A percentile compares a stretch with the other conserved stretches of the same genome.
These are phyloP conservation scores for Thecophora atra DNA, from an alignment of 2,888 invertebrate species.

Conservation along the genomic window DNA sequence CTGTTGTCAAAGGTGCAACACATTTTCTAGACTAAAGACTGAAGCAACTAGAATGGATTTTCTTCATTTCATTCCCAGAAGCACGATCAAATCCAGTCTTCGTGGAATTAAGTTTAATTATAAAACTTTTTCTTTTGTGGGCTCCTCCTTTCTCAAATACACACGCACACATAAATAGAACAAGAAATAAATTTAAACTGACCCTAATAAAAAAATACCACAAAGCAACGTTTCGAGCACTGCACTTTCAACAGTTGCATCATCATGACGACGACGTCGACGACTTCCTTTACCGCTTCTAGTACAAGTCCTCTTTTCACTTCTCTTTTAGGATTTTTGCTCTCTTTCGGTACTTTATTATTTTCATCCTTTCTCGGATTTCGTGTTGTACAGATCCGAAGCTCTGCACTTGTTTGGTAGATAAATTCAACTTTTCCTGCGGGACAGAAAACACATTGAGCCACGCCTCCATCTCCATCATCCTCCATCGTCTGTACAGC, in stretches of 20 bases:
- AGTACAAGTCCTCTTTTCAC: neutral
- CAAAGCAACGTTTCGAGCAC: neutral
- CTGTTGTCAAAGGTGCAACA: too few relatives aligned
- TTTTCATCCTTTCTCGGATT: too few relatives aligned
- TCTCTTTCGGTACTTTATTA: too few relatives aligned
- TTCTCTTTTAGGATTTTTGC: too few relatives aligned
- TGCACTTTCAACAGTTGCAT: neutral
- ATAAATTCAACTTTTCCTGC: conserved; percentile 7
- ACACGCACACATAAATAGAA: conserved; percentile 1
- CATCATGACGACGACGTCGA: neutral
- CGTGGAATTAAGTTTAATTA: conserved; percentile 15
- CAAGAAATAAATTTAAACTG: neutral
- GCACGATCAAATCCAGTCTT: neutral
- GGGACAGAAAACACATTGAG: conserved; percentile 2
- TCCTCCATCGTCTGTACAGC: neutral
- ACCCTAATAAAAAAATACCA: neutral
- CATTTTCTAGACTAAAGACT: too few relatives aligned
- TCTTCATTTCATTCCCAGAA: neutral
- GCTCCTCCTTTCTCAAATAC: neutral
- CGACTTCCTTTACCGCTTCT: neutral
- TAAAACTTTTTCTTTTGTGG: neutral
- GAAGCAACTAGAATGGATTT: neutral
- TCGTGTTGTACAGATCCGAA: too few relatives aligned
- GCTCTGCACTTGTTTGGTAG: conserved; percentile 8
- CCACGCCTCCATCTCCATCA: neutral